Evolutionary conservation across 2,888 invertebrate species (phyloP).

Genomic region (Trichopoda pennipes): DNA sequence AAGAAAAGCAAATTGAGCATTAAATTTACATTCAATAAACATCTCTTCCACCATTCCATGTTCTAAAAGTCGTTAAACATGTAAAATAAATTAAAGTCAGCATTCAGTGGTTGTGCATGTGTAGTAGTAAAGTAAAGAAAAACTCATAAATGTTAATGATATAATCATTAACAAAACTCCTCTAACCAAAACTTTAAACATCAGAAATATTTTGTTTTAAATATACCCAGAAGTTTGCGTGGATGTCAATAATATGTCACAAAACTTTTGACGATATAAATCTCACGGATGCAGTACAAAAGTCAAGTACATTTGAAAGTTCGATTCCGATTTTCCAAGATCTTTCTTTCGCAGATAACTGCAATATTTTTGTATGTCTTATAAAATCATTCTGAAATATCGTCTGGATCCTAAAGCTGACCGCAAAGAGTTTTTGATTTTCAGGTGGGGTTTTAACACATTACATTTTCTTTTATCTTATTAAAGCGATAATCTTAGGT

Average conservation of each 20-base stretch:
- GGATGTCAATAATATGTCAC: not conserved
- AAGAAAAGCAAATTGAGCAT: conserved; percentile 49
- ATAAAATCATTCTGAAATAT: too few relatives aligned
- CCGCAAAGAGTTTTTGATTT: too few relatives aligned
- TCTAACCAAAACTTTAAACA: conserved; percentile 16
- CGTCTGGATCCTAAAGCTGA: too few relatives aligned
- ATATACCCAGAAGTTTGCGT: not conserved
- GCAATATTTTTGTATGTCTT: too few relatives aligned
- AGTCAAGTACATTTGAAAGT: too few relatives aligned
- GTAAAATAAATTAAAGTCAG: conserved; percentile 12
- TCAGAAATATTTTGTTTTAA: not conserved
- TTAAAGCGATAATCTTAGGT: too few relatives aligned
- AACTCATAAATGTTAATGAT: conserved; percentile 56
- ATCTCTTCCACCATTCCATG: not conserved
- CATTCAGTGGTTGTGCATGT: not conserved
- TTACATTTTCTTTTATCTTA: too few relatives aligned
- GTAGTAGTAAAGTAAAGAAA: not conserved
- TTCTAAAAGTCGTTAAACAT: conserved; percentile 1
- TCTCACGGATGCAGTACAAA: too few relatives aligned
- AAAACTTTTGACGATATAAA: too few relatives aligned
- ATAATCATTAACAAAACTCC: conserved; percentile 42
- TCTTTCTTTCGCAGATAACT: too few relatives aligned
- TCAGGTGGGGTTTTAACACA: too few relatives aligned
- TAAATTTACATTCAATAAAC: conserved; percentile 38
- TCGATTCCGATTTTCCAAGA: too few relatives aligned